Evolutionary conservation across 2,888 invertebrate species (phyloP), one percentile per base, ranked within the genome.

Genomic region (Poecilus cupreus): DNA sequence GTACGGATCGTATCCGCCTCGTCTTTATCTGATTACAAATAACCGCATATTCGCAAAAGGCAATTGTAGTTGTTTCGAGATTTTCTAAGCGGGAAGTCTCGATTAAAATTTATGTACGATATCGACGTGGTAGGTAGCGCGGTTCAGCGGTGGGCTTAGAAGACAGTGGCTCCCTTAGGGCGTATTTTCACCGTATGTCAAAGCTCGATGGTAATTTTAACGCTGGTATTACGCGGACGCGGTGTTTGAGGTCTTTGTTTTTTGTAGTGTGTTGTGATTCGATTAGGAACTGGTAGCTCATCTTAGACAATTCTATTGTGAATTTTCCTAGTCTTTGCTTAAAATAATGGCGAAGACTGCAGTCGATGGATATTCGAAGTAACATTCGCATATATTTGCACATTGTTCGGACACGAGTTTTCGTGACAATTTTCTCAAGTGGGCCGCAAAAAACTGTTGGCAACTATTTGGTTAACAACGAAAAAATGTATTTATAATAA

Each of bases 1-100:
- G 13, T 57, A 39, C 39, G 3, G n/a, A 5, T n/a, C 39, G 39
- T 10, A 39, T 2, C 5, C 26, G n/a, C 57, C 22, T 24, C 4
- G 57, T 57, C 57, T 57, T 24, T 24, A 57, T 24, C 57, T 57
- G 57, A 57, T 57, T 57, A 57, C 57, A 57, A 57, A 57, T 57
- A 57, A 22, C 26, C 57, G 57, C 57, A 8, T 13, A 20, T 18
- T 20, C 57, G 57, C 57, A 57, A 57, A 57, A 57, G 57, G 57
- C 57, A 54, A 54, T n/a, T 13, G 57, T 11, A 10, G 26, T n/a
- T 24, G 57, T 57, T 57, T 57, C 24, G 24, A 24, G 24, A 24
- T 24, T 57, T 57, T 57, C 57, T 57, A 24, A 57, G 57, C 57
- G 57, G 57, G 57, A 57, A 57, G 57, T 57, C 57, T 24, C 57